Base-by-base conservation (phyloP, 35 echinoderm and acorn worm species). In the Anneissia japonica region DNA sequence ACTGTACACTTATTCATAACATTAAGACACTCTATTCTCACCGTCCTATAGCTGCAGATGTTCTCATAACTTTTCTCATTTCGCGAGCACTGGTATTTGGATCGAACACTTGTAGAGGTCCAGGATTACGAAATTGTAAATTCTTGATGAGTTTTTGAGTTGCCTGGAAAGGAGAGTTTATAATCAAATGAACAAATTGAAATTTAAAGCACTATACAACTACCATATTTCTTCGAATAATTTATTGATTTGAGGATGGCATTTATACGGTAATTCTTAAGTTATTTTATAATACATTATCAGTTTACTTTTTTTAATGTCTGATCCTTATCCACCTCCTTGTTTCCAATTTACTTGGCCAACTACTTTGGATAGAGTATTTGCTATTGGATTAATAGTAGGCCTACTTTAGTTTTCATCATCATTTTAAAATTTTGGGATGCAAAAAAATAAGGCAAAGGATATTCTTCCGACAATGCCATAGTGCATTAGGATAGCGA, bases 71-170 rank as follows among this genome's bases (percentile, higher is more conserved):
- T 87, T 99, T 94, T 46, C 92, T 94, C 84, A 85, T 98, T 72
- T 98, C 95, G 76, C 95, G 46, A 77, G 88, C 89, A 80, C 92
- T 94, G 28, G 85, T 86, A 79, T 99, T 89, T 79, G 96, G 96
- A 77, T 99, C 91, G 41, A 99, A 99, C 29, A 72, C 83, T 43
- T 87, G 79, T 39, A 85, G 86, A 75, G 77, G 87, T 14, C 96
- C 96, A 80, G 96, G 96, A 75, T 99, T 93, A 34, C 88, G 93
- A 74, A 99, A 94, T 76, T 94, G 81, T 30, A 99, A 80, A 41
- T 83, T 93, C 77, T 90, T 74, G 0, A 99, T 72, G 23, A 99
- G 84, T 83, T 91, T 99, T 46, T 43, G 73, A 85, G 91, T 86
- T 82, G 91, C 91, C 93, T 94, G 91, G 30, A 45, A 77, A 14